Base-by-base conservation (phyloP, 2,113 vertebrate genomes). In the Sander vitreus region DNA sequence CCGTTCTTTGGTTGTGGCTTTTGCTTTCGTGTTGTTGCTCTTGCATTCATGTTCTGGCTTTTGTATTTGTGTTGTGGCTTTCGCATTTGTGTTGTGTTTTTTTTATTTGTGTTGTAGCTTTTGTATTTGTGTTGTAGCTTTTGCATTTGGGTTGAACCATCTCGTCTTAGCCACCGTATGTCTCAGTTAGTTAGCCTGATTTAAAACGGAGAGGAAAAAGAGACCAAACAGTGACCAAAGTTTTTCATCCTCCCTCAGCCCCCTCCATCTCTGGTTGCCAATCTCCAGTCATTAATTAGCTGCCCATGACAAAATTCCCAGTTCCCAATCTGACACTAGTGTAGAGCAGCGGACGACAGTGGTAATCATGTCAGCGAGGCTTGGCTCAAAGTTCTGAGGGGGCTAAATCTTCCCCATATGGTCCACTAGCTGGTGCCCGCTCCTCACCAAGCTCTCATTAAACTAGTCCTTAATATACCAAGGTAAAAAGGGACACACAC, bases 351-450 rank as follows among this genome's bases (percentile, higher is more conserved):
- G 96, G 96, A 97, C 96, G 96, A 96, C 95, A 95, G 95, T 95
- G 93, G 94, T 97, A 96, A 96, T 97, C 96, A 96, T 97, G 96
- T 97, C 96, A 97, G 96, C 94, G 95, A 97, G 95, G 96, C 96
- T 97, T 98, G 97, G 97, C 96, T 87, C 95, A 92, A 91, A 95
- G 96, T 97, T 98, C 97, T 97, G 96, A 97, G 95, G 94, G 96
- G 96, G 96, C 98, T 97, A 97, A 98, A 98, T 97, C 96, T 95
- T 95, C 96, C 95, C 97, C 97, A 98, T 99, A 98, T 98, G 97
- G 96, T 97, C 95, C 94, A 94, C 96, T 97, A 96, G 96, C 96
- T 95, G 95, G 94, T 96, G 96, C 96, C 97, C 94, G 95, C 96
- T 97, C 96, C 96, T 97, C 96, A 89, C 78, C 82, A 83, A 82